These are phyloP conservation scores for Lasiommata megera DNA, from an alignment of 2,888 invertebrate species.

Conservation along the genomic window DNA sequence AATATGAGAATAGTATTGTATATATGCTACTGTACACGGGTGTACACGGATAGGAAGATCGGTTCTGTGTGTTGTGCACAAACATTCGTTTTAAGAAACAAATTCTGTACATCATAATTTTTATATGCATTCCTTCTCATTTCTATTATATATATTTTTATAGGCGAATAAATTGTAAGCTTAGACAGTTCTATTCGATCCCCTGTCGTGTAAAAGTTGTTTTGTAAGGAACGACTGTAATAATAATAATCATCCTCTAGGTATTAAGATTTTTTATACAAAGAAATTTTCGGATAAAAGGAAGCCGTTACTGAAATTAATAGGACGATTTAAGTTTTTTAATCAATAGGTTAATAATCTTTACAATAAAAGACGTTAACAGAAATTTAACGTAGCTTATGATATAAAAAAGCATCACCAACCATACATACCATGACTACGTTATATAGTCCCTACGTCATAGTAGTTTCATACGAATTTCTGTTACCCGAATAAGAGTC, in stretches of 20 bases:
- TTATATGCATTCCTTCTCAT: slow-evolving; percentile 28
- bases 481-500: too few species aligned
- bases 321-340: too few species aligned
- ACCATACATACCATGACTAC: too few species aligned
- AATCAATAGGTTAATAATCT: too few species aligned
- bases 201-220: slow-evolving; percentile 7
- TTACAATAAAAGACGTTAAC: too few species aligned
- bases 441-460: too few species aligned
- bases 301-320: too few species aligned
- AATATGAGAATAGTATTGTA: slow-evolving; percentile 67
- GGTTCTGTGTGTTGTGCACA: slow-evolving; percentile 37
- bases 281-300: neutral
- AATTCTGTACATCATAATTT: slow-evolving; percentile 26
- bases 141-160: slow-evolving; percentile 33
- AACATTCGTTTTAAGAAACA: slow-evolving; percentile 26
- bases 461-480: too few species aligned
- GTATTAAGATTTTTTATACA: slow-evolving; percentile 15
- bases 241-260: neutral
- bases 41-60: slow-evolving; percentile 21
- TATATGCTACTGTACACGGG: slow-evolving; percentile 37
- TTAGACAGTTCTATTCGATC: slow-evolving; percentile 19
- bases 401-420: too few species aligned
- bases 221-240: neutral
- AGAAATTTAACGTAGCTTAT: too few species aligned
- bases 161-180: slow-evolving; percentile 26